Evolutionary conservation across 2,797 vertebrate species (phyloP).

Genomic region (Melopsittacus undulatus): DNA sequence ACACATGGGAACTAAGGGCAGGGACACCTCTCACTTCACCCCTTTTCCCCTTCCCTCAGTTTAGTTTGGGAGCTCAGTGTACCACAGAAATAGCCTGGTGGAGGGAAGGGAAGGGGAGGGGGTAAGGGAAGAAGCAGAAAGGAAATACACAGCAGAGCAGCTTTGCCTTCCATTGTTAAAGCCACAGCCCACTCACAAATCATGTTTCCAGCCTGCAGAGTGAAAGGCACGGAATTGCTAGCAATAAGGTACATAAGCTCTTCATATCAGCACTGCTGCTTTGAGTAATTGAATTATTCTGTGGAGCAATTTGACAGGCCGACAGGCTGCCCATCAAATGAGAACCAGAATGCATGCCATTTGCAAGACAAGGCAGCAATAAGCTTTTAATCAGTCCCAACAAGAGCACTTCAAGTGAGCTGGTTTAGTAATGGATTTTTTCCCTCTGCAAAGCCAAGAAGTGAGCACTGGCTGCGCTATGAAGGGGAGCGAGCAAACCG

Average conservation of each 20-base stretch:
- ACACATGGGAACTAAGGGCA: background rate
- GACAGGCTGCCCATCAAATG: slow-evolving; percentile 34
- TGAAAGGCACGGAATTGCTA: background rate
- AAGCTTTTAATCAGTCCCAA: slow-evolving; percentile 46
- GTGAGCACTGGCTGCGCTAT: background rate
- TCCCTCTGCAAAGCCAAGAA: background rate
- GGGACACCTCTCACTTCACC: background rate
- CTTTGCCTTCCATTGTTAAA: slow-evolving; percentile 50
- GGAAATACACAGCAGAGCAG: background rate
- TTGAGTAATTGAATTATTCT: slow-evolving; percentile 25
- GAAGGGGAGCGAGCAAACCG: background rate
- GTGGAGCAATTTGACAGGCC: background rate
- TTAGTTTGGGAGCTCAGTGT: background rate
- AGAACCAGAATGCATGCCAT: background rate
- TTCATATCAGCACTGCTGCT: background rate
- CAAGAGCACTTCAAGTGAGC: background rate
- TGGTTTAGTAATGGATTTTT: background rate
- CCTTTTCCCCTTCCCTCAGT: background rate
- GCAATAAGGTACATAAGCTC: background rate
- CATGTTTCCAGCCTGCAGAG: background rate
- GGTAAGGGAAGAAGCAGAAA: background rate
- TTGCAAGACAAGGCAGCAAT: background rate
- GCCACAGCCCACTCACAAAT: slow-evolving; percentile 39
- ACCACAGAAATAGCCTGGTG: slow-evolving; percentile 8
- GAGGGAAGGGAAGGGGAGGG: slow-evolving; percentile 9